Base-by-base conservation (phyloP, 1,140 invertebrate genomes). In the Piezodorus guildinii region DNA sequence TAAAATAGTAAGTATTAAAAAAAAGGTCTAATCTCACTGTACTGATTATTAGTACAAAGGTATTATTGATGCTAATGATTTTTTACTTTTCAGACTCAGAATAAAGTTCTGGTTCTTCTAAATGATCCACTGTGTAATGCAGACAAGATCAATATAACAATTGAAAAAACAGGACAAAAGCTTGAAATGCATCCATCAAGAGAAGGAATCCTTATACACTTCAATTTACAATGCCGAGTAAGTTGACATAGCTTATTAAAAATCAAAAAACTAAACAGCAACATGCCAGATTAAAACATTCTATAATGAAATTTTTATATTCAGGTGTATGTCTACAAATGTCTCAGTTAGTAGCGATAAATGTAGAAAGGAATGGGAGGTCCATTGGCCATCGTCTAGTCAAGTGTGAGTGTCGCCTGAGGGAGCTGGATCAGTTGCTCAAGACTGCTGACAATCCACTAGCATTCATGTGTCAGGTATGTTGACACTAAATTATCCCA, bases 401-500 rank as follows among this genome's bases (percentile, higher is more conserved):
- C 60, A 91, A 92, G 73, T 91, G 88, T 73, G 88, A 91, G 74
- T 90, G 88, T 70, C 79, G 86, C 62, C 76, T 91, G 25, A 77
- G 87, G 27, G 89, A 91, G 73, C 74, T 92, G 63, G 89, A 91
- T 72, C 86, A 90, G 69, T 79, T 93, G 64, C 77, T 92, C 39
- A 74, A 86, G 46, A 81, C 83, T 1, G 81, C 83, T 45, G 86
- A 89, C 67, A 88, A 88, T 74, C 89, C 89, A 0, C 74, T 91
- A 39, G 85, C 90, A 71, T 91, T 91, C 70, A 88, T 92, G 83
- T 90, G 89, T 68, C 88, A 90, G 79, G 86, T 88, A 78, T 71
- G 14, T 39, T n/a, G 9, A 10, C 34, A 10, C 6, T 10, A 39
- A 39, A 39, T 39, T 39, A 39, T 39, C 1, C 4, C 12, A 39